A percentile compares a stretch with the other conserved stretches of the same genome.
These are phyloP conservation scores for Chironomus riparius DNA, from an alignment of 2,888 invertebrate species.

Conservation along the genomic window DNA sequence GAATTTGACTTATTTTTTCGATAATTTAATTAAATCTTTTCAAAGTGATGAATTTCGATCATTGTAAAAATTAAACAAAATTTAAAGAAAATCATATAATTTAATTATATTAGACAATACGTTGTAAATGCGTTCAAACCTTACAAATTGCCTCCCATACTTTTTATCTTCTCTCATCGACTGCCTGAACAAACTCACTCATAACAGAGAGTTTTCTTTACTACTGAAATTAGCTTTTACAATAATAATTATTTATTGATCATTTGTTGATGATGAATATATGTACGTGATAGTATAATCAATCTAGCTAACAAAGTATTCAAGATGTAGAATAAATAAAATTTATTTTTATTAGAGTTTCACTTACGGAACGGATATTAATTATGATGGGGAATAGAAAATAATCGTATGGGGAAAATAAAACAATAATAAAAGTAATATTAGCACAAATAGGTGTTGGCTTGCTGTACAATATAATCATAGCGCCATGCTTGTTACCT, in stretches of 20 bases:
- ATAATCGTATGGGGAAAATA: not conserved
- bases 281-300: slow-evolving; percentile 3
- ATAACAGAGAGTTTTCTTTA: not conserved
- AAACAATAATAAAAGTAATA: not conserved
- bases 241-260: slow-evolving; percentile 24
- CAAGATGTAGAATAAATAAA: not conserved
- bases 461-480: not conserved
- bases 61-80: too few species aligned
- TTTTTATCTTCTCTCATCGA: not conserved
- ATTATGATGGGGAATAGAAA: not conserved
- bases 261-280: slow-evolving; percentile 22
- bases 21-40: too few species aligned
- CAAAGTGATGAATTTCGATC: too few species aligned
- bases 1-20: too few species aligned
- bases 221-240: slow-evolving; percentile 16
- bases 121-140: too few species aligned
- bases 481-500: slow-evolving; percentile 9
- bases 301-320: not conserved
- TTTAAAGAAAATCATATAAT: too few species aligned
- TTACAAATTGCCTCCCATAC: too few species aligned
- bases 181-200: not conserved
- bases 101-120: too few species aligned
- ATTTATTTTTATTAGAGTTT: not conserved
- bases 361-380: not conserved
- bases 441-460: not conserved